phyloP scores from a whole-genome alignment of 1,140 invertebrate species.

The Patella vulgata region DNA sequence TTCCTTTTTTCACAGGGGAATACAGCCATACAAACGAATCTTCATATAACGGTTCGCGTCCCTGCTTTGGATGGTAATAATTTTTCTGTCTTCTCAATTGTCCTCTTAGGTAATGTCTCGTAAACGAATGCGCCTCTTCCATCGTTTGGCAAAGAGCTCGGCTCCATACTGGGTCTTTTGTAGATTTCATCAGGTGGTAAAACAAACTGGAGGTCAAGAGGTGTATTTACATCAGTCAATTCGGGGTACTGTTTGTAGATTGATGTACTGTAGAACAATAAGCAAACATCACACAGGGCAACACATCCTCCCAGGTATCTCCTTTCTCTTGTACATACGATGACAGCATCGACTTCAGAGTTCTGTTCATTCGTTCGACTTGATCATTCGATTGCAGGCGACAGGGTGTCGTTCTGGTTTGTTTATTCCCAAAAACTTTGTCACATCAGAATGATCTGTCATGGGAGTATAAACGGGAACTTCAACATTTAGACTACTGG shows the following conservation, averaged over 20 bases:
- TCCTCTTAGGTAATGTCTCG: background rate
- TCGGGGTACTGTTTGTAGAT: constrained; percentile 34
- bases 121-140: constrained; percentile 8
- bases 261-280: constrained; percentile 31
- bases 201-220: constrained; percentile 4
- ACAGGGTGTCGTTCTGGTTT: constrained; percentile 40
- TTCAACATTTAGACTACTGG: too few relatives aligned
- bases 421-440: constrained; percentile 30
- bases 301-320: constrained; percentile 35
- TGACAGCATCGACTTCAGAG: constrained; percentile 23
- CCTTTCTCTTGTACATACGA: constrained; percentile 19
- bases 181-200: constrained; percentile 3
- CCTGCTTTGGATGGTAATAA: constrained; percentile 17
- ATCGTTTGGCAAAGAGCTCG: constrained; percentile 16
- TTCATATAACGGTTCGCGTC: too few relatives aligned
- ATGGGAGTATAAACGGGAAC: too few relatives aligned
- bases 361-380: constrained; percentile 43
- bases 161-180: constrained; percentile 3
- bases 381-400: constrained; percentile 38
- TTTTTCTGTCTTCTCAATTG: constrained; percentile 21
- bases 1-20: too few relatives aligned
- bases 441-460: too few relatives aligned
- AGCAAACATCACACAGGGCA: constrained; percentile 30
- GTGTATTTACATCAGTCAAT: constrained; percentile 14
- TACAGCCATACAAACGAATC: too few relatives aligned